Evolutionary conservation across 2,797 vertebrate genomes (phyloP).

Genomic region (Sitta carolinensis): DNA sequence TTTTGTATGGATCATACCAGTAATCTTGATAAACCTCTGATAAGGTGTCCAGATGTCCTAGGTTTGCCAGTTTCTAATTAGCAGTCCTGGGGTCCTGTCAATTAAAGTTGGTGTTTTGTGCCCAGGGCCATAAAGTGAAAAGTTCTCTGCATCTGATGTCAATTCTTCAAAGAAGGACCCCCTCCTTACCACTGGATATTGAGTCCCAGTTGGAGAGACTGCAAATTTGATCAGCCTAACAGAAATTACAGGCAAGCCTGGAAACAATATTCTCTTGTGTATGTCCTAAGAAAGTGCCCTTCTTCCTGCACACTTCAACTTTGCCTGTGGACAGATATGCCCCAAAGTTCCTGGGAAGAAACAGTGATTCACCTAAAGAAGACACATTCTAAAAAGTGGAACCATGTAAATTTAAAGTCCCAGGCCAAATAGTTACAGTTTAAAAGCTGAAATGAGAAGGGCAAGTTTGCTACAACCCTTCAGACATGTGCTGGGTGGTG

Average conservation of each 20-base stretch:
- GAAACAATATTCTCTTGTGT: slow-evolving; percentile 63
- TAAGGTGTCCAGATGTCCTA: slow-evolving; percentile 77
- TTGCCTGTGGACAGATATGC: not conserved
- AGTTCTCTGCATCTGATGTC: slow-evolving; percentile 70
- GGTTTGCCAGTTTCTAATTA: slow-evolving; percentile 72
- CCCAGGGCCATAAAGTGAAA: slow-evolving; percentile 69
- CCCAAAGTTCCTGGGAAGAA: not conserved
- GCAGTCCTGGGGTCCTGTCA: slow-evolving; percentile 68
- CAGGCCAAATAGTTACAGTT: not conserved
- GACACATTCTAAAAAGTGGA: not conserved
- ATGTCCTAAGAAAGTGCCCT: slow-evolving; percentile 16
- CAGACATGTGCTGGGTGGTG: not conserved
- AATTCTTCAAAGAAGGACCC: slow-evolving; percentile 70
- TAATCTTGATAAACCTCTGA: slow-evolving; percentile 77
- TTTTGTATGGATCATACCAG: slow-evolving; percentile 68
- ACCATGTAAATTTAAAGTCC: not conserved
- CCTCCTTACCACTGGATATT: slow-evolving; percentile 43
- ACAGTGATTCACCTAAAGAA: not conserved
- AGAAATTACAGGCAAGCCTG: slow-evolving; percentile 61
- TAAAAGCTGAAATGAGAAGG: not conserved
- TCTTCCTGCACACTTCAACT: not conserved
- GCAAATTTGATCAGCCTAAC: slow-evolving; percentile 65
- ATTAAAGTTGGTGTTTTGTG: slow-evolving; percentile 69
- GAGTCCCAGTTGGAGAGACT: slow-evolving; percentile 61
- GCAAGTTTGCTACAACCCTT: not conserved